A percentile compares a stretch with the other conserved stretches of the same genome.
These are phyloP conservation scores for Cheirogaleus medius DNA, from an alignment of 2,113 vertebrate genomes.

Conservation along the genomic window DNA sequence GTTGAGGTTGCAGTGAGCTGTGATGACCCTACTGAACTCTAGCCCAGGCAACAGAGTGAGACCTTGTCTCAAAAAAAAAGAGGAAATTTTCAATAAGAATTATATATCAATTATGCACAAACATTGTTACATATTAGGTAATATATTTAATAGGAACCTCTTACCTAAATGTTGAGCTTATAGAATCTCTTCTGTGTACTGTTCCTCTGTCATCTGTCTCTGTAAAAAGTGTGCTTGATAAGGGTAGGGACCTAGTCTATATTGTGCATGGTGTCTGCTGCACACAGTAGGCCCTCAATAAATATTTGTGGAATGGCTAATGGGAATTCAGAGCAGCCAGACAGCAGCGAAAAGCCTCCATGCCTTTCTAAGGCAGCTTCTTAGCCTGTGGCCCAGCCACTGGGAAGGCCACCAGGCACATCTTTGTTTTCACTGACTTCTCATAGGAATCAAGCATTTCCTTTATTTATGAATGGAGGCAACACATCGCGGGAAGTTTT, in stretches of 20 bases:
- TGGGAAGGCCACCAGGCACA: not conserved
- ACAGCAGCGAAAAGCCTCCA: not conserved
- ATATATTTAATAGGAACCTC: not conserved
- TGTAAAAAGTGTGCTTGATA: accelerated
- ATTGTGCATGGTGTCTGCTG: accelerated
- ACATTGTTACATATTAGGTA: not conserved
- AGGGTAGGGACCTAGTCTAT: not conserved
- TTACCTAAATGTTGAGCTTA: not conserved
- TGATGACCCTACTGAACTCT: no score
- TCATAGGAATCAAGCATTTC: not conserved
- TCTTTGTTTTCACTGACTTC: not conserved
- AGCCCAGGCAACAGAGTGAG: no score
- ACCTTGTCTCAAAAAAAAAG: no score
- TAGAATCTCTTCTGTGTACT: not conserved
- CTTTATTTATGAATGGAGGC: not conserved
- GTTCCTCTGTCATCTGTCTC: not conserved
- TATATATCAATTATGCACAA: not conserved
- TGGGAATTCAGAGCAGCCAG: not conserved
- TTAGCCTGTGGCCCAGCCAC: not conserved
- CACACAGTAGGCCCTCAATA: not conserved
- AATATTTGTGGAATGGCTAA: not conserved
- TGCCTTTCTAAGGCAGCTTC: not conserved
- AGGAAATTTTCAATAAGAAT: not conserved
- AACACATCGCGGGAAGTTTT: not conserved
- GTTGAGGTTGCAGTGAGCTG: not conserved